Evolutionary conservation across 2,113 vertebrate genomes (phyloP), one percentile per base, ranked within the genome.

Genomic region (Sylvicapra grimmia): DNA sequence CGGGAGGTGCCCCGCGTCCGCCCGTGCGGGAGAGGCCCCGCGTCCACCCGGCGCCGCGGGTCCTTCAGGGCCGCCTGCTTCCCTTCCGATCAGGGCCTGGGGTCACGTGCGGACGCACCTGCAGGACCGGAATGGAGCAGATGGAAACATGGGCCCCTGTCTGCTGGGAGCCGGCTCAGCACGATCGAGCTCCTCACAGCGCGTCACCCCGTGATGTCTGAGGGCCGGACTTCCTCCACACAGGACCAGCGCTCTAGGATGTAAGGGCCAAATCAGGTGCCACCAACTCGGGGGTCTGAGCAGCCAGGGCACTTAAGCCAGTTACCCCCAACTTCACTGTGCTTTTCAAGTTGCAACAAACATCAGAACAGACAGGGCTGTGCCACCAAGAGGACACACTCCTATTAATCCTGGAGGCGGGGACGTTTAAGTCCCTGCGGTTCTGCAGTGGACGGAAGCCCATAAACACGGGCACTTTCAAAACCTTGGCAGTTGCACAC

Each of bases 71-170:
- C 11, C 8, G 40, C n/a, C 31, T n/a, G 4, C 3, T 83, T 79
- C 15, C 83, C 65, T 63, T 36, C 68, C 10, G 51, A 51, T 54
- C 68, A 65, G 8, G 91, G 27, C 25, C 31, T 86, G 10, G 11
- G n/a, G 40, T 40, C 40, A 14, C 2, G 6, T 0, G 15, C 0
- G 59, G 47, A 16, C 1, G 18, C 7, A 18, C 25, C 23, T 54
- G 4, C 13, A 2, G 0, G n/a, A 14, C 89, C n/a, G n/a, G 49
- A 77, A 33, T 5, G 18, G 12, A 21, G 63, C 47, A 25, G 31
- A 40, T 51, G 27, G 33, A 31, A 89, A 61, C 4, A 11, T 1
- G 36, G 53, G 33, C 40, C 3, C 36, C 29, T 89, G 51, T 56
- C 65, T 49, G 80, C 40, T n/a, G 36, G 75, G 47, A 12, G 13